Evolutionary conservation across 1,140 invertebrate species (phyloP).

Genomic region (Probaryconus sp.): DNA sequence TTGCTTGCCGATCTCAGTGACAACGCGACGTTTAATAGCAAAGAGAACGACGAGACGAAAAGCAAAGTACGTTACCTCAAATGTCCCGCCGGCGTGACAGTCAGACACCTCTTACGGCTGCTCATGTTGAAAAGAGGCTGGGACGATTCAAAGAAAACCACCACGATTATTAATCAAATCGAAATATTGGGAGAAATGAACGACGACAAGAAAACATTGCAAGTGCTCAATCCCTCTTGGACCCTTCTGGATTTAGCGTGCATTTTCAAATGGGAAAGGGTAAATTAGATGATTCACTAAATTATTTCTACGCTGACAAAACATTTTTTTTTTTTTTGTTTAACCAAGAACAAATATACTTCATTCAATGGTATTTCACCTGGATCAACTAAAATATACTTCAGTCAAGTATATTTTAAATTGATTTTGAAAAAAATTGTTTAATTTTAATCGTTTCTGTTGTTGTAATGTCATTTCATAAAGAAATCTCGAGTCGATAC

Average conservation of each 20-base stretch:
- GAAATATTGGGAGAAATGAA: conserved; percentile 66
- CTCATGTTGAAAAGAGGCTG: conserved; percentile 74
- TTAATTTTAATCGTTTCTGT: too few species aligned
- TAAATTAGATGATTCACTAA: conserved; percentile 43
- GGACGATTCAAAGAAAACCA: conserved; percentile 63
- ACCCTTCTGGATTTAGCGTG: conserved; percentile 71
- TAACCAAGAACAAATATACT: too few species aligned
- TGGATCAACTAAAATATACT: too few species aligned
- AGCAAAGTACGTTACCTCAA: conserved; percentile 68
- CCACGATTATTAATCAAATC: conserved; percentile 61
- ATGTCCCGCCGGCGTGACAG: conserved; percentile 72
- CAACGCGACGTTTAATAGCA: conserved; percentile 22
- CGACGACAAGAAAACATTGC: conserved; percentile 40
- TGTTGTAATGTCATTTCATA: too few species aligned
- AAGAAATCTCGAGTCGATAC: too few species aligned
- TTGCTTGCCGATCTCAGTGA: conserved; percentile 4
- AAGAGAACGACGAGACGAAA: conserved; percentile 38
- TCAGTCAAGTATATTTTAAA: too few species aligned
- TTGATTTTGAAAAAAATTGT: too few species aligned
- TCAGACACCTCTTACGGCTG: conserved; percentile 70
- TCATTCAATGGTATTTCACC: too few species aligned
- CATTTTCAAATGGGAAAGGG: conserved; percentile 73
- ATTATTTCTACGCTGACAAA: not conserved
- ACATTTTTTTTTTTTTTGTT: not conserved
- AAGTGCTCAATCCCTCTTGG: conserved; percentile 68